Percentiles rank a stretch among this genome's conserved stretches.
phyloP scores from a whole-genome alignment of 2,888 invertebrate species.

The Myathropa florea region DNA sequence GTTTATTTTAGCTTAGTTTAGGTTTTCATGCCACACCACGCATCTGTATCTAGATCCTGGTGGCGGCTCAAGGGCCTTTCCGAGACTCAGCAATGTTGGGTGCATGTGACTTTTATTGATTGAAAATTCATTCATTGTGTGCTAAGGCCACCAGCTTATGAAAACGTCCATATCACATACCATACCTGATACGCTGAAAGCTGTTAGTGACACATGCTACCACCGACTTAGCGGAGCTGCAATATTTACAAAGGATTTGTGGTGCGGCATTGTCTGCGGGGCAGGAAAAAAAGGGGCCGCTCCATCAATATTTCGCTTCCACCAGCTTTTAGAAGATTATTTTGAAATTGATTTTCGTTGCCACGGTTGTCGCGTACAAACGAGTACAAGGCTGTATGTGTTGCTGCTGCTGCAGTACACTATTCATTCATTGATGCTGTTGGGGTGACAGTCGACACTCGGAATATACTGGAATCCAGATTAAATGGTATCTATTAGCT shows the following conservation, averaged over 20 bases:
- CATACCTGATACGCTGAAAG: slow-evolving; percentile 46
- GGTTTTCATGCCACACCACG: neutral
- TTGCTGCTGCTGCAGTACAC: neutral
- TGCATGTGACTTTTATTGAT: slow-evolving; percentile 69
- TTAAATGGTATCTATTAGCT: slow-evolving; percentile 16
- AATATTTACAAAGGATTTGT: slow-evolving; percentile 69
- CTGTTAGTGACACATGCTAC: slow-evolving; percentile 57
- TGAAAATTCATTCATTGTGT: slow-evolving; percentile 65
- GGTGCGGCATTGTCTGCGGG: slow-evolving; percentile 31
- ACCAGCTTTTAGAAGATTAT: slow-evolving; percentile 32
- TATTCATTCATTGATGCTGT: neutral
- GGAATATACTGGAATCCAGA: neutral
- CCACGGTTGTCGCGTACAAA: neutral
- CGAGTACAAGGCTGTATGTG: neutral
- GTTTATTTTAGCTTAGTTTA: slow-evolving; percentile 16
- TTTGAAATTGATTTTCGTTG: slow-evolving; percentile 58
- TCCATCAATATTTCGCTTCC: slow-evolving; percentile 57
- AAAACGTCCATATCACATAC: slow-evolving; percentile 30
- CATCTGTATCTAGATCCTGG: neutral
- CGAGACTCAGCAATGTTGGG: slow-evolving; percentile 31
- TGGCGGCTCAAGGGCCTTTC: slow-evolving; percentile 35
- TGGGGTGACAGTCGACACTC: neutral
- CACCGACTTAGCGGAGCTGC: slow-evolving; percentile 51
- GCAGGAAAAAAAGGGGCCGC: slow-evolving; percentile 37
- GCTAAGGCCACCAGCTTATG: slow-evolving; percentile 57